Percentiles rank a stretch among this genome's conserved stretches.
Evolutionary conservation across 2,113 vertebrate species (phyloP).

Genomic region (Phylloscopus trochilus): DNA sequence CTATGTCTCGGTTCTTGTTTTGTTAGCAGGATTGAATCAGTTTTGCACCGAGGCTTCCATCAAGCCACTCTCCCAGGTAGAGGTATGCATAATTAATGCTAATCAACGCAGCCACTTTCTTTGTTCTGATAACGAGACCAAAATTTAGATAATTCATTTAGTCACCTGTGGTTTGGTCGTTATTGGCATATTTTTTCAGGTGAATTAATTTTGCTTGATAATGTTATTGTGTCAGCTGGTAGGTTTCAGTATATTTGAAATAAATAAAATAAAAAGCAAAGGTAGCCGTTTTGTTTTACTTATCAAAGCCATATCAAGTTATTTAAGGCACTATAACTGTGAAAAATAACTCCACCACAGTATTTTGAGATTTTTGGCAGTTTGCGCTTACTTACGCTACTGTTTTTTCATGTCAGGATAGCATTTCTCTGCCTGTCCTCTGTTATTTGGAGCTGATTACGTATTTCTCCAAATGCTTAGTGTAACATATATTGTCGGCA

Average conservation of each 20-base stretch:
- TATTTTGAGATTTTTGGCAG: not conserved
- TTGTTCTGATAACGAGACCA: conserved; percentile 63
- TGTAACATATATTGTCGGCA: fast-evolving
- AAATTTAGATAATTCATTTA: not conserved
- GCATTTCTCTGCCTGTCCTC: not conserved
- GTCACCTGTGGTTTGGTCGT: not conserved
- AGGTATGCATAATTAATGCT: conserved; percentile 75
- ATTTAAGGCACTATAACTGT: not conserved
- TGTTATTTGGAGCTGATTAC: not conserved
- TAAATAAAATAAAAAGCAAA: not conserved
- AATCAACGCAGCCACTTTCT: conserved; percentile 67
- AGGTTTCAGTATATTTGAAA: not conserved
- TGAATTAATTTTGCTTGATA: not conserved
- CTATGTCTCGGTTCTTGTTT: conserved; percentile 75
- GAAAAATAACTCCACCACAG: not conserved
- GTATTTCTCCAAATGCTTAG: not conserved
- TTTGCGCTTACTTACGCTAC: not conserved
- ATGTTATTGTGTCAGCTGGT: not conserved
- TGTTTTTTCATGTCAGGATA: not conserved
- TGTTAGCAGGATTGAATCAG: conserved; percentile 76
- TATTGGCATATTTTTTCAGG: not conserved
- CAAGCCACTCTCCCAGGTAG: conserved; percentile 74
- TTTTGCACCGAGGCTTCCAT: conserved; percentile 74
- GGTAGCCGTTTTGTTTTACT: not conserved
- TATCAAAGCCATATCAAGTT: not conserved